A percentile compares a stretch with the other conserved stretches of the same genome.
Evolutionary conservation across 2,888 invertebrate genomes (phyloP).

Genomic region (Amblyjoppa proteus): DNA sequence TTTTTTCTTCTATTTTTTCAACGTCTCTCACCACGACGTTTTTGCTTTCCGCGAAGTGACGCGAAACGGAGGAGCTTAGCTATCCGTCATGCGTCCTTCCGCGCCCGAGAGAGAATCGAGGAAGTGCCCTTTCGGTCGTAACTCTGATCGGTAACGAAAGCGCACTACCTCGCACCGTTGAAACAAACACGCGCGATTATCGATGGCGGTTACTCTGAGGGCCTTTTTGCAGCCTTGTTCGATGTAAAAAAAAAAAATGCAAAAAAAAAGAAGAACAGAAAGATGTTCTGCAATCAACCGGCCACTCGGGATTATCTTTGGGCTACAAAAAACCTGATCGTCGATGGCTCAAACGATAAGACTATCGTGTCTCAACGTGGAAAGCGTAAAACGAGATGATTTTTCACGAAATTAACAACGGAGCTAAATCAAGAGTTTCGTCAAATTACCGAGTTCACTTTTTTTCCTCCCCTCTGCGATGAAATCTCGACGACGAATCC

Average conservation of each 20-base stretch:
- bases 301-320: constrained; percentile 61
- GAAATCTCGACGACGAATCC: constrained; percentile 19
- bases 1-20: neutral
- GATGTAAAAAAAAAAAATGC: neutral
- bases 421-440: constrained; percentile 45
- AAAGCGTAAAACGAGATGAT: constrained; percentile 10
- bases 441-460: constrained; percentile 47
- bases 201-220: constrained; percentile 19
- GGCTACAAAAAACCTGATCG: constrained; percentile 54
- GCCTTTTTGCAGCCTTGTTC: constrained; percentile 3
- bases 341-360: constrained; percentile 42
- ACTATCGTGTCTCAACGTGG: neutral
- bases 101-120: constrained; percentile 14
- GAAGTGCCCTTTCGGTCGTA: constrained; percentile 32
- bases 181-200: constrained; percentile 9
- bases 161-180: constrained; percentile 17
- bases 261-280: neutral
- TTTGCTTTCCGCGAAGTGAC: constrained; percentile 37
- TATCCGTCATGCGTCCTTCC: constrained; percentile 53
- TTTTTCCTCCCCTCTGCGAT: constrained; percentile 16
- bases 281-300: constrained; percentile 19
- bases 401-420: neutral
- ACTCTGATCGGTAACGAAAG: constrained; percentile 20
- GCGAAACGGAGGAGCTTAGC: constrained; percentile 49
- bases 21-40: constrained; percentile 6